Base-by-base conservation (phyloP, 2,888 invertebrate species). In the Thera obeliscata region DNA sequence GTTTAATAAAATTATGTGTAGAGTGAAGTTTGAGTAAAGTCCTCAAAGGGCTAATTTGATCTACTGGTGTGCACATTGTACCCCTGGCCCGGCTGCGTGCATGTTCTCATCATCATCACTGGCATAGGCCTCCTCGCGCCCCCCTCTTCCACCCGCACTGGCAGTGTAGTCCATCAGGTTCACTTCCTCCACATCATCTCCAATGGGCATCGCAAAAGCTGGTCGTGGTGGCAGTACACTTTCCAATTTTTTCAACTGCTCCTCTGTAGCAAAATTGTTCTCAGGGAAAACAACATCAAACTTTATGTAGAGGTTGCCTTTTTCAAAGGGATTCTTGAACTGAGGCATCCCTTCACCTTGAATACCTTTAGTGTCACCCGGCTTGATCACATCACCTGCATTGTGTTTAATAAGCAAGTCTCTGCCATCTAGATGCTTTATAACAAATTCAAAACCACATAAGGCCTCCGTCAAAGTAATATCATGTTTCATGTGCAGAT, bases 341-440 rank as follows among this genome's bases (percentile, higher is more conserved):
- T 95, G 94, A 1, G 99, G 99, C 98, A 99, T 99, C 35, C 99
- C 99, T 88, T 98, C 98, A 4, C 96, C 96, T 71, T 94, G 93
- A 65, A 99, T 95, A 71, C 96, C 95, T 86, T 97, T 97, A 2
- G 97, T 89, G 81, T 95, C 95, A 85, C 97, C 97, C 63, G 98
- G 98, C 80, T 96, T 96, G 72, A 99, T 95, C 22, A 98, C 96
- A 76, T 96, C 95, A 12, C 98, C 98, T 4, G 97, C 95, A 61
- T 95, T 94, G 78, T 96, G 96, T 85, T 95, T 96, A 64, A 99
- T 94, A 62, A 98, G 93, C 70, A 99, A 91, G 81, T 96, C 96
- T 58, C 98, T 94, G 0, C 97, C 98, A 92, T 99, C 98, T 76
- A 99, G 94, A 88, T 99, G 98, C 82, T 96, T 96, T n/a, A 99